These are phyloP conservation scores for Tenualosa ilisha DNA, from an alignment of 2,797 vertebrate genomes.

Conservation along the genomic window DNA sequence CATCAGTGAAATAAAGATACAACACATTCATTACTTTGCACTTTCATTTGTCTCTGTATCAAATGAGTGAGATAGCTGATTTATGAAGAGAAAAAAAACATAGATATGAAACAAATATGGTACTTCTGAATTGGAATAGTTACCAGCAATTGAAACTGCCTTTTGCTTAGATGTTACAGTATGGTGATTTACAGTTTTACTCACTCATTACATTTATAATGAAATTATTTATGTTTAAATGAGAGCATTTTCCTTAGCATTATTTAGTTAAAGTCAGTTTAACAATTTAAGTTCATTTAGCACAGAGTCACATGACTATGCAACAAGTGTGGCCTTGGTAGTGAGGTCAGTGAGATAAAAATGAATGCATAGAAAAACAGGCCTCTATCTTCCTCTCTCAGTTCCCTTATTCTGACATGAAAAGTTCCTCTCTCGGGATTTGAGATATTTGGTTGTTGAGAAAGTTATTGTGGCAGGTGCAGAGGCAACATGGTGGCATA, in stretches of 20 bases:
- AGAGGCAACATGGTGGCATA: not conserved
- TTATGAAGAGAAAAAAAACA: not conserved
- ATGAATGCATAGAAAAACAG: slow-evolving; percentile 1
- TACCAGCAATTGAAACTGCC: not conserved
- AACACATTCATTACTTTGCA: not conserved
- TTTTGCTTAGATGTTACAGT: not conserved
- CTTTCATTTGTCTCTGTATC: not conserved
- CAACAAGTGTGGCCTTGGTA: not conserved
- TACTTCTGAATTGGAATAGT: not conserved
- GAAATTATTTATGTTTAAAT: too few species aligned
- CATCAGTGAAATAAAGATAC: not conserved
- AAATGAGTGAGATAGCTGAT: not conserved
- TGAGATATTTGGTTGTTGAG: not conserved
- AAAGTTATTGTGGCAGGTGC: not conserved
- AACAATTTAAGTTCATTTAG: not conserved
- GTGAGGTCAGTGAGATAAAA: not conserved
- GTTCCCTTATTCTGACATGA: slow-evolving; percentile 4
- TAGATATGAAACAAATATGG: not conserved
- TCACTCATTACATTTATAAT: not conserved
- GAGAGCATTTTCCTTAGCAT: not conserved
- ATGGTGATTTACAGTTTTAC: not conserved
- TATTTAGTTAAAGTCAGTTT: not conserved
- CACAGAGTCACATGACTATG: not conserved
- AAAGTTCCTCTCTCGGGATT: not conserved
- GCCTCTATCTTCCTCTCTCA: slow-evolving; percentile 15